Evolutionary conservation across 2,797 vertebrate species (phyloP).

Genomic region (Bryconaethiops microstoma): DNA sequence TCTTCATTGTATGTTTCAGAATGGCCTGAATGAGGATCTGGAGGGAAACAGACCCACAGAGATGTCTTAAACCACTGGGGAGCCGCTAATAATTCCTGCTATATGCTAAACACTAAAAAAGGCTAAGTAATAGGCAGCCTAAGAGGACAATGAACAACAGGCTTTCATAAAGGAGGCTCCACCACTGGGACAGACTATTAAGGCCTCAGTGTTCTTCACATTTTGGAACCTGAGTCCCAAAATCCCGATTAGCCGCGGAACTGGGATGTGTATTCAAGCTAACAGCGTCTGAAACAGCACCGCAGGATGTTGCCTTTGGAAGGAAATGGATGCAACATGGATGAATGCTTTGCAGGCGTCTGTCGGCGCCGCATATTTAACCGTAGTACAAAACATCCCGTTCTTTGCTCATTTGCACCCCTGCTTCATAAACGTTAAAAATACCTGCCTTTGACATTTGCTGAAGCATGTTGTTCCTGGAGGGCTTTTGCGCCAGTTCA

Average conservation of each 20-base stretch:
- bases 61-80: slow-evolving; percentile 72
- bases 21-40: slow-evolving; percentile 26
- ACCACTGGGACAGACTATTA: slow-evolving; percentile 47
- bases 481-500: slow-evolving; percentile 59
- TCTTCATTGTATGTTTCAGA: neutral
- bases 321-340: neutral
- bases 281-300: slow-evolving; percentile 2
- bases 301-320: neutral
- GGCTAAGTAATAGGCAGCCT: slow-evolving; percentile 55
- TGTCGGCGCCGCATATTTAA: slow-evolving; percentile 31
- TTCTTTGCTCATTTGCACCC: slow-evolving; percentile 59
- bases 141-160: slow-evolving; percentile 30
- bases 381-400: slow-evolving; percentile 39
- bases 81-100: slow-evolving; percentile 79
- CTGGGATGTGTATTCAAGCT: neutral
- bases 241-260: slow-evolving; percentile 22
- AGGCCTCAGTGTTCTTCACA: slow-evolving; percentile 32
- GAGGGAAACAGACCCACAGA: slow-evolving; percentile 61
- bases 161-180: slow-evolving; percentile 48
- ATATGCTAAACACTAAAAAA: slow-evolving; percentile 61
- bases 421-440: slow-evolving; percentile 62
- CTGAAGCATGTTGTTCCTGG: slow-evolving; percentile 40
- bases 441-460: slow-evolving; percentile 48
- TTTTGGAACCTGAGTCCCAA: neutral
- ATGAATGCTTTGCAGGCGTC: neutral